These are phyloP conservation scores for Hiodon alosoides DNA, from an alignment of 2,113 vertebrate species.

Conservation along the genomic window DNA sequence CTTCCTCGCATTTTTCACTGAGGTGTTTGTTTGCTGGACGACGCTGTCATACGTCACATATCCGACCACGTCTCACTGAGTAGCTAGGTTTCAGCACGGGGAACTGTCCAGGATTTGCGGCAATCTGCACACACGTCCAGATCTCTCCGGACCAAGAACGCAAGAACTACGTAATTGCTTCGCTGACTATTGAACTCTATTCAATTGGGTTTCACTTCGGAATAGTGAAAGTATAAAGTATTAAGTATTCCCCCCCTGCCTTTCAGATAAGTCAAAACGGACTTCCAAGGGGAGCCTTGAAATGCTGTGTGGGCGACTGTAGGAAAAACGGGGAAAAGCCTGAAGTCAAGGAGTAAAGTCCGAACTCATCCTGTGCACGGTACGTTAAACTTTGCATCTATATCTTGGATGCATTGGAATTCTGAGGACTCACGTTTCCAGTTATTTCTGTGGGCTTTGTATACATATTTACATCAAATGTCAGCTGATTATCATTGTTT, in stretches of 20 bases:
- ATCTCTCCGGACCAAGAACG: neutral
- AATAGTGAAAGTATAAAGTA: neutral
- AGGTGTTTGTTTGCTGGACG: neutral
- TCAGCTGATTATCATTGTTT: too few species aligned
- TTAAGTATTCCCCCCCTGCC: too few species aligned
- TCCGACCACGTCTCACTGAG: neutral
- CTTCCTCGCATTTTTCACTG: neutral
- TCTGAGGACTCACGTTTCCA: constrained; percentile 1
- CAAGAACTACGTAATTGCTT: neutral
- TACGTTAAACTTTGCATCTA: neutral
- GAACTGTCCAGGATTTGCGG: constrained; percentile 55
- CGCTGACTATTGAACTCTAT: neutral
- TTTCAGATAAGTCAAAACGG: neutral
- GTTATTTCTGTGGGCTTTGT: constrained; percentile 3
- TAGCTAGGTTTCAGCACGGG: constrained; percentile 57
- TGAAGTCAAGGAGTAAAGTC: constrained; percentile 27
- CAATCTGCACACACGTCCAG: constrained; percentile 16
- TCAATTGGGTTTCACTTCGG: neutral
- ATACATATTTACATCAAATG: too few species aligned
- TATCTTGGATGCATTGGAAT: neutral
- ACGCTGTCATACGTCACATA: neutral
- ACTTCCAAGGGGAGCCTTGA: constrained; percentile 46
- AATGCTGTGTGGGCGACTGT: constrained; percentile 58
- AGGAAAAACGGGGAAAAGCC: constrained; percentile 40
- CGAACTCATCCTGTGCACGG: constrained; percentile 29